Conservation (phyloP, 2,888 invertebrate species). For the Sesamia inferens region DNA sequence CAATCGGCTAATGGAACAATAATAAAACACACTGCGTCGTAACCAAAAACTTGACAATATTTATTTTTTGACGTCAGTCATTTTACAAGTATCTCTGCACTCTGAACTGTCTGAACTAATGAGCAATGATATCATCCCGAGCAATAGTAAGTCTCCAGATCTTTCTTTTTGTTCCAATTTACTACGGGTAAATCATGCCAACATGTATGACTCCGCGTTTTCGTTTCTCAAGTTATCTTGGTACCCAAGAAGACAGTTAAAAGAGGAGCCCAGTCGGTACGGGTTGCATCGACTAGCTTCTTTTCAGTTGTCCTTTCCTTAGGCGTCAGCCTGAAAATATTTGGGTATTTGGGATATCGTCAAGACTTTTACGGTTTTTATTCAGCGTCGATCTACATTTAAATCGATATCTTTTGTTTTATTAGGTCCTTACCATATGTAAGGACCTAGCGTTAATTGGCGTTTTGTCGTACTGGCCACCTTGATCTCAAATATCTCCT, state of each 20-base stretch:
- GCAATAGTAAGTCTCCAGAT: not conserved
- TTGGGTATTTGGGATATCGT: not conserved
- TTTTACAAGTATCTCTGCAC: not conserved
- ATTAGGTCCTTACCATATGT: no score
- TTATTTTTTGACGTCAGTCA: conserved; percentile 20
- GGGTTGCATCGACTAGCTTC: no score
- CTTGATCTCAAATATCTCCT: no score
- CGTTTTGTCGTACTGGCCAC: no score
- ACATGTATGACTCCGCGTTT: not conserved
- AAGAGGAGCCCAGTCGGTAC: not conserved
- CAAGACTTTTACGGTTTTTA: not conserved
- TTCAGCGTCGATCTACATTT: not conserved
- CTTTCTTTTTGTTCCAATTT: conserved; percentile 2
- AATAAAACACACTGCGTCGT: conserved; percentile 28
- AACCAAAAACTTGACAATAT: conserved; percentile 8
- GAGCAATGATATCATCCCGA: conserved; percentile 2
- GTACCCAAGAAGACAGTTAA: no score
- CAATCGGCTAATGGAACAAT: conserved; percentile 30
- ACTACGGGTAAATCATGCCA: not conserved
- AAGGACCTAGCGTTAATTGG: no score
- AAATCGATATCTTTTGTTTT: not conserved
- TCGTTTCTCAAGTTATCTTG: not conserved
- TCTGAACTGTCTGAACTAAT: not conserved
- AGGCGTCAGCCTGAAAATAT: not conserved
- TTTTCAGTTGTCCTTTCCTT: not conserved